These are phyloP conservation scores for Cepphus grylle DNA, from an alignment of 2,113 vertebrate genomes.

Conservation along the genomic window DNA sequence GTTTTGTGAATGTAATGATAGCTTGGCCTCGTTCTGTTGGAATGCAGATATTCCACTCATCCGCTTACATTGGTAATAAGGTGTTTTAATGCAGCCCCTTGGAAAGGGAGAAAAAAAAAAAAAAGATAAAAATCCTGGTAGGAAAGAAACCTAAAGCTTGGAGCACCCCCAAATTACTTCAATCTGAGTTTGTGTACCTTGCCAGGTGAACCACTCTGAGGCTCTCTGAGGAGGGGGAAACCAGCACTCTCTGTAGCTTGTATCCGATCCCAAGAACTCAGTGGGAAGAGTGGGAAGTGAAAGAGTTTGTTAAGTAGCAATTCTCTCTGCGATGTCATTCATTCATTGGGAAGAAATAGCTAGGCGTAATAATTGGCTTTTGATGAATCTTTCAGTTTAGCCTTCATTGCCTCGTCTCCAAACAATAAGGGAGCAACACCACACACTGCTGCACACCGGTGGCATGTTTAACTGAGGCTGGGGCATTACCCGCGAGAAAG, in stretches of 20 bases:
- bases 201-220: background rate
- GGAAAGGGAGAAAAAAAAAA: background rate
- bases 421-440: background rate
- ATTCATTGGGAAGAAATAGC: background rate
- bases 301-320: background rate
- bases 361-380: background rate
- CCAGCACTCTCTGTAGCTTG: background rate
- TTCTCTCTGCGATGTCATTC: background rate
- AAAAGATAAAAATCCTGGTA: background rate
- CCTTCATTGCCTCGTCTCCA: background rate
- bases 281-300: background rate
- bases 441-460: accelerated
- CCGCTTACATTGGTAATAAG: background rate
- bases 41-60: background rate
- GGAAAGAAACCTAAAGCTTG: background rate
- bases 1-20: background rate
- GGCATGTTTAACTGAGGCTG: background rate
- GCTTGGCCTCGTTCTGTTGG: background rate
- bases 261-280: background rate
- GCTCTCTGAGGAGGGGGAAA: background rate
- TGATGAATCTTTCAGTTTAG: background rate
- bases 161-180: background rate
- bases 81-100: background rate
- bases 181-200: background rate
- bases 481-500: background rate